phyloP scores from a whole-genome alignment of 1,140 invertebrate species.

The Panulirus ornatus region DNA sequence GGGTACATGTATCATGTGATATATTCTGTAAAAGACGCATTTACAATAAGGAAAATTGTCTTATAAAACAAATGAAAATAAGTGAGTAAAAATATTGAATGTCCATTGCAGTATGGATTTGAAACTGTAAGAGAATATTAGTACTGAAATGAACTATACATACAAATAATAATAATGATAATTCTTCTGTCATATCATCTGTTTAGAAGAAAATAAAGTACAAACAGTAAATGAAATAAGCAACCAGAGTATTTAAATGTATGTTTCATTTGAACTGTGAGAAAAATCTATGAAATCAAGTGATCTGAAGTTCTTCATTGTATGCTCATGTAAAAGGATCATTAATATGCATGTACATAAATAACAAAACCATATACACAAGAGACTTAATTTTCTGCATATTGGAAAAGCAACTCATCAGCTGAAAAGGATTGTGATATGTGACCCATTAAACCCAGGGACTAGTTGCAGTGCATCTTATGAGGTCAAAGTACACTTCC shows the following conservation, averaged over 20 bases:
- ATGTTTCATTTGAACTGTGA: not conserved
- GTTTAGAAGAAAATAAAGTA: not conserved
- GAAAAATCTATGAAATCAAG: no score
- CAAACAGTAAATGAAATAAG: not conserved
- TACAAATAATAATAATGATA: not conserved
- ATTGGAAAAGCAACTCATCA: no score
- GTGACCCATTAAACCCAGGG: no score
- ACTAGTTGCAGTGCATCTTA: no score
- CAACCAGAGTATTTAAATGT: not conserved
- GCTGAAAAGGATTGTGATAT: no score
- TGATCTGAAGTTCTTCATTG: no score
- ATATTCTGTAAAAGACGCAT: not conserved
- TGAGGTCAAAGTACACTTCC: no score
- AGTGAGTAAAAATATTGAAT: not conserved
- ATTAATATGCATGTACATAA: not conserved
- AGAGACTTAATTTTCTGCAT: no score
- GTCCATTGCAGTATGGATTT: conserved; percentile 9
- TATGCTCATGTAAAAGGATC: no score
- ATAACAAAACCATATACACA: not conserved
- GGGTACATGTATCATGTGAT: not conserved
- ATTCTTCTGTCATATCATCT: not conserved
- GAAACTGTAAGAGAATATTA: not conserved
- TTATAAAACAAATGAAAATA: not conserved
- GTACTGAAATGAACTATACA: not conserved
- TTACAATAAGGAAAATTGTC: not conserved